Conservation (phyloP, 2,888 invertebrate genomes). For the Drosophila multiciliata region DNA sequence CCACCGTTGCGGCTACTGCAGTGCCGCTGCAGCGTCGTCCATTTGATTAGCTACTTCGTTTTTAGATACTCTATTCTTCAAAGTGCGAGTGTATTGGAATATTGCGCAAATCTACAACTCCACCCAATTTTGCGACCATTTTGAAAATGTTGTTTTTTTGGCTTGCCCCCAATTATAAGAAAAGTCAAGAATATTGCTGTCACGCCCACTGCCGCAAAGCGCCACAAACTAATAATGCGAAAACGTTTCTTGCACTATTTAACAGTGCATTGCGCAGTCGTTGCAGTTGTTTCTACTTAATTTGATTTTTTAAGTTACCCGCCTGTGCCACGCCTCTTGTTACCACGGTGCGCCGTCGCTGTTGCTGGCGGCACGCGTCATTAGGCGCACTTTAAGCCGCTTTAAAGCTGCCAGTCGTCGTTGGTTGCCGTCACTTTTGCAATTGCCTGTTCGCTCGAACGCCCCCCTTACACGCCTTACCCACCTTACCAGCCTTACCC, state of each 20-base stretch:
- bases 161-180: not conserved
- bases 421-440: slow-evolving; percentile 69
- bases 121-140: too few relatives aligned
- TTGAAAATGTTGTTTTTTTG: not conserved
- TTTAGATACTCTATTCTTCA: slow-evolving; percentile 5
- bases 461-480: not conserved
- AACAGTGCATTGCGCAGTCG: slow-evolving; percentile 4
- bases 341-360: slow-evolving; percentile 34
- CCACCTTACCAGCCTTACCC: not conserved
- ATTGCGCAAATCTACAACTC: not conserved
- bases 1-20: slow-evolving; percentile 44
- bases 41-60: slow-evolving; percentile 65
- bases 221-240: not conserved
- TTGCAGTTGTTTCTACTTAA: not conserved
- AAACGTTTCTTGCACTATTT: too few relatives aligned
- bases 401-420: slow-evolving; percentile 53
- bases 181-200: not conserved
- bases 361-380: slow-evolving; percentile 73
- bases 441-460: slow-evolving; percentile 55
- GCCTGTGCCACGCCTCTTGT: slow-evolving; percentile 55
- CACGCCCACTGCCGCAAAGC: not conserved
- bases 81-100: not conserved
- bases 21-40: slow-evolving; percentile 42
- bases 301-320: slow-evolving; percentile 41
- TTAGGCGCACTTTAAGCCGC: slow-evolving; percentile 75